Evolutionary conservation across 2,888 invertebrate genomes (phyloP), one percentile per base, ranked within the genome.

Genomic region (Cremastinae sp.): DNA sequence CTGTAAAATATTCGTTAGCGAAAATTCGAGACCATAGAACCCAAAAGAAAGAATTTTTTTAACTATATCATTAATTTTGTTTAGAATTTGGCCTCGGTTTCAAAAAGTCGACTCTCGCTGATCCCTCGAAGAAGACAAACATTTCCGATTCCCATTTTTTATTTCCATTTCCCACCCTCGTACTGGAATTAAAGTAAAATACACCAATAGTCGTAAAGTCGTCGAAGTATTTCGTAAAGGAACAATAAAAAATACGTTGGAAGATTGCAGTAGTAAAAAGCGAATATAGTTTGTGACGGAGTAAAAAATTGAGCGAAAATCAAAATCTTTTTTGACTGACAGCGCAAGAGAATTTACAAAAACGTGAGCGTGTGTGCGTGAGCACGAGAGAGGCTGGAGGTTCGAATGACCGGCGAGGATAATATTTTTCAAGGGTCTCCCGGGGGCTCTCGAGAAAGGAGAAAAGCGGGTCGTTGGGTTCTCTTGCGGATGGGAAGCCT

Each of bases 391-490:
- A 61, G 43, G 28, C 53, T 35, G 28, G 51, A 53, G 69, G 51
- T 53, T 70, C 61, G 69, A 61, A 70, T 61, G 69, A 70, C 59
- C 69, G 69, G 35, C 59, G 68, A 41, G 51, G 53, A 59, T 61
- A 53, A 51, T 43, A 43, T 58, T 70, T 70, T 70, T 70, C 69
- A 61, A 70, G 69, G 69, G 69, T 41, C 68, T 68, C 56, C 41
- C 53, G 43, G 53, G 49, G 62, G 49, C 41, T 49, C 56, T 68
- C 10, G 8, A 37, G 16, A 51, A 12, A 43, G 43, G 69, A 70
- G 69, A 70, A 70, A 70, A 70, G 69, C 69, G 69, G 69, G 69
- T 70, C 69, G 69, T 70, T 51, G 69, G 35, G 66, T 70, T 70
- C 69, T 69, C 49, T 45, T 39, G 56, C 59, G 61, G 51, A 70